Percentiles rank a stretch among this genome's conserved stretches.
Evolutionary conservation across 2,113 vertebrate species (phyloP).

Genomic region (Clarias batrachus): DNA sequence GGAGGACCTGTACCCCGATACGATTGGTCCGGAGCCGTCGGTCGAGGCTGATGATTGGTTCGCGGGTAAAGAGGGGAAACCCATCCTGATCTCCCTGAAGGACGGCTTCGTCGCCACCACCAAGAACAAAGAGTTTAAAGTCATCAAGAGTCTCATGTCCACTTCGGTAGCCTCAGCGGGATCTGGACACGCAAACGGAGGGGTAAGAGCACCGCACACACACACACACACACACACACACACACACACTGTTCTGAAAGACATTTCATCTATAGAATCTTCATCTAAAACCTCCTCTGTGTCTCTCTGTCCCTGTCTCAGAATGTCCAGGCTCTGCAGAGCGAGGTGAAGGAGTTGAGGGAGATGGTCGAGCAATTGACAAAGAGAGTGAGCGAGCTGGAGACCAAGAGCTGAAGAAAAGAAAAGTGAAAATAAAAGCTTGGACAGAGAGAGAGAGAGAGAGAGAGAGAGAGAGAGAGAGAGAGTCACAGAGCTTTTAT

Average conservation of each 20-base stretch:
- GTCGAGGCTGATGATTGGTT: constrained; percentile 85
- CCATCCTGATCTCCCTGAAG: constrained; percentile 83
- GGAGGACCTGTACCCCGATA: constrained; percentile 87
- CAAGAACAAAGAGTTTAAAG: constrained; percentile 83
- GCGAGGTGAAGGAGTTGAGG: constrained; percentile 77
- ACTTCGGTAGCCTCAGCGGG: constrained; percentile 52
- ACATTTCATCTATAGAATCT: not conserved
- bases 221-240: constrained; percentile 13
- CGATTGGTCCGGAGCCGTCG: constrained; percentile 81
- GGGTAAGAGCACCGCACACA: constrained; percentile 56
- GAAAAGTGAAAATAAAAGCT: constrained; percentile 2
- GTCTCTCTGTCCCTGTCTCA: constrained; percentile 40
- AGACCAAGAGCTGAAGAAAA: constrained; percentile 68
- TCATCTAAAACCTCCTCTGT: not conserved
- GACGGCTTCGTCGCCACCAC: constrained; percentile 79
- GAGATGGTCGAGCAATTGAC: constrained; percentile 73
- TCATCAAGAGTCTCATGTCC: constrained; percentile 81
- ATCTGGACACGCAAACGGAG: constrained; percentile 51
- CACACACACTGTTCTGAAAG: not conserved
- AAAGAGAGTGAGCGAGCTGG: constrained; percentile 74
- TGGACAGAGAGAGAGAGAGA: not conserved
- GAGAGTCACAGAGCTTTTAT: not conserved
- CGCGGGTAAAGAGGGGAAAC: constrained; percentile 74
- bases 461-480: not conserved
- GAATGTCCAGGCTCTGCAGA: constrained; percentile 76